These are phyloP conservation scores for Xylota segnis DNA, from an alignment of 2,888 invertebrate species.

Conservation along the genomic window DNA sequence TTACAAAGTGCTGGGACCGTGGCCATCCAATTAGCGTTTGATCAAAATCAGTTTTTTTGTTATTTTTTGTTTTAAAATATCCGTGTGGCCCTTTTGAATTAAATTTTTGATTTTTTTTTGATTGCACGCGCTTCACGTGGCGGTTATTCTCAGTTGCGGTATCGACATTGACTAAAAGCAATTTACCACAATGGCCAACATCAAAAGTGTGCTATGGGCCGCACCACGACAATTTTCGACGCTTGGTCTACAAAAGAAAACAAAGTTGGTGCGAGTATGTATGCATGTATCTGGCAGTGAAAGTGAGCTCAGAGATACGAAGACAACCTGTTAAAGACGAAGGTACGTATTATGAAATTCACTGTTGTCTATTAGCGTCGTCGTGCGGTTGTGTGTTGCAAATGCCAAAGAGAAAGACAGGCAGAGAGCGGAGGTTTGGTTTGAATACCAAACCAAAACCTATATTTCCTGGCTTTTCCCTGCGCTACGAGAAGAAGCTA, in stretches of 20 bases:
- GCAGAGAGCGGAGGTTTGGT: neutral
- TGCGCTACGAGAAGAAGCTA: conserved; percentile 9
- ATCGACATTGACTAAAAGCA: conserved; percentile 71
- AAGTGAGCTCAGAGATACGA: conserved; percentile 51
- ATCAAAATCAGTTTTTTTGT: conserved; percentile 26
- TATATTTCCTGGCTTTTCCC: conserved; percentile 70
- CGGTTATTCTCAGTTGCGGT: conserved; percentile 54
- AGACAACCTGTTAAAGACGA: conserved; percentile 60
- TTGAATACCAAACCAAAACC: conserved; percentile 53
- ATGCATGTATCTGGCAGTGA: conserved; percentile 42
- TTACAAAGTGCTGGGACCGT: conserved; percentile 56
- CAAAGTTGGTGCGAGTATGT: conserved; percentile 11
- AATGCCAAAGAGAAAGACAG: conserved; percentile 25
- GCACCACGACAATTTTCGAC: conserved; percentile 40
- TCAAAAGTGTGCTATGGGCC: conserved; percentile 65
- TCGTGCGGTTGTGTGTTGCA: neutral
- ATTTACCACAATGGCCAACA: conserved; percentile 71
- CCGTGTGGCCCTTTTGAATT: conserved; percentile 14
- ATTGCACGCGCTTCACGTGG: conserved; percentile 29
- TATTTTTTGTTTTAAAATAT: conserved; percentile 13
- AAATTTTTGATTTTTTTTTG: conserved; percentile 4
- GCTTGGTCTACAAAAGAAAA: conserved; percentile 53
- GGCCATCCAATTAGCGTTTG: conserved; percentile 65
- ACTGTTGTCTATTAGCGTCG: conserved; percentile 11
- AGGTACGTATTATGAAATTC: conserved; percentile 53